Conservation (phyloP, 37 sponge, comb jelly and placozoan genomes). For the Ianthella basta region DNA sequence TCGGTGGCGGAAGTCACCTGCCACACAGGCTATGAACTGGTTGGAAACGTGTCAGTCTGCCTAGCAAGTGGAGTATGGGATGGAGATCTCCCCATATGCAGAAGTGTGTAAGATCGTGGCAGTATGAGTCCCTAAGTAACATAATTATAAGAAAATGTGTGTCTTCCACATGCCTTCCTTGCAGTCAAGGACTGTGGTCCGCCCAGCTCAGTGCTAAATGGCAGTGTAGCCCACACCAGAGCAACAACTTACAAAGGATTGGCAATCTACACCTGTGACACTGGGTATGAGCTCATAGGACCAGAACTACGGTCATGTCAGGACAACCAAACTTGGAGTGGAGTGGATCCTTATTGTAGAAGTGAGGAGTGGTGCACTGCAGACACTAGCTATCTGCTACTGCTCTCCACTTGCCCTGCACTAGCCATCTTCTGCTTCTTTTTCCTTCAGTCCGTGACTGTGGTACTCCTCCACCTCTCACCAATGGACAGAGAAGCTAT, state of each 20-base stretch:
- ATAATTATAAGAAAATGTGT: no score
- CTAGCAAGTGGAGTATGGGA: no score
- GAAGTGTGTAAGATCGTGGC: no score
- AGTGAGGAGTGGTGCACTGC: neutral
- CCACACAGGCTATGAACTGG: no score
- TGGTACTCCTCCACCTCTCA: neutral
- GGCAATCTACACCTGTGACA: slow-evolving; percentile 2
- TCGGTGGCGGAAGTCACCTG: no score
- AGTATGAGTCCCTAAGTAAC: no score
- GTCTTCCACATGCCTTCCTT: no score
- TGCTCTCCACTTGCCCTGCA: neutral
- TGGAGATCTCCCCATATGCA: no score
- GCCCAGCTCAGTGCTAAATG: no score
- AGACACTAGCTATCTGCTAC: neutral
- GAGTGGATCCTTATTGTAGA: neutral
- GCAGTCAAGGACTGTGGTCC: no score
- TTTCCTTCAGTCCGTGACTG: neutral
- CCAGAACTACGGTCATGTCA: neutral
- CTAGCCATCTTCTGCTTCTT: neutral
- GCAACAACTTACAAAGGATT: neutral
- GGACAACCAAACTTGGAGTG: slow-evolving; percentile 15
- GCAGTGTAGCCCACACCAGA: neutral
- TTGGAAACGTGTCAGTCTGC: no score
- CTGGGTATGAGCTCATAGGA: neutral
- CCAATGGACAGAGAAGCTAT: neutral